Percentiles rank a stretch among this genome's conserved stretches.
Conservation (phyloP, 2,113 vertebrate genomes). For the Ophthalmolycus amberensis region DNA sequence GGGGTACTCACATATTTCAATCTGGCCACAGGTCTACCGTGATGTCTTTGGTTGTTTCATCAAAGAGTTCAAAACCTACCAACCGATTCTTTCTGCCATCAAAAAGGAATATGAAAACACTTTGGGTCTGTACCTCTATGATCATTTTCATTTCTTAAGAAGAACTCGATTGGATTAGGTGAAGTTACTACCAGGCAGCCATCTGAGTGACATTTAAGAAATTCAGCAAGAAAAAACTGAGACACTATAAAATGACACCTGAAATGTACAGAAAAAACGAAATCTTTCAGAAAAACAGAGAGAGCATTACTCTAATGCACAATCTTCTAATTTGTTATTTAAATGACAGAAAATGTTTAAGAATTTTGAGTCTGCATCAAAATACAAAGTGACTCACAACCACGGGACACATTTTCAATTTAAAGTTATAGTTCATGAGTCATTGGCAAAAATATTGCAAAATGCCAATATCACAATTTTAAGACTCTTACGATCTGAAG, state of each 20-base stretch:
- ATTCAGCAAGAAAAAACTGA: background rate
- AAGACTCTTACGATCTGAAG: background rate
- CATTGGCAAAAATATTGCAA: background rate
- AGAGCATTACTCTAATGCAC: background rate
- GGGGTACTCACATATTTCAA: background rate
- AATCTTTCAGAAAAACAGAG: background rate
- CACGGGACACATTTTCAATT: background rate
- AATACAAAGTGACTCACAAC: background rate
- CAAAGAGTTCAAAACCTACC: conserved; percentile 89
- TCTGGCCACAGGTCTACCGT: conserved; percentile 84
- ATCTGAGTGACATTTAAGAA: background rate
- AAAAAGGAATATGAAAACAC: conserved; percentile 89
- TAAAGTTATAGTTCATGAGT: background rate
- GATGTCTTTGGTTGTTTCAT: conserved; percentile 88
- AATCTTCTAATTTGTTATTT: background rate
- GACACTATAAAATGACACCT: background rate
- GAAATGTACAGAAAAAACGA: background rate
- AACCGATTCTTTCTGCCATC: conserved; percentile 87
- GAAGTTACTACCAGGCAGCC: background rate
- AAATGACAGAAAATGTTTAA: background rate
- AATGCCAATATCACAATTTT: background rate
- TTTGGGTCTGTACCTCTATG: conserved; percentile 81
- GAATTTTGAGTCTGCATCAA: background rate
- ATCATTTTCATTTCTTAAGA: background rate
- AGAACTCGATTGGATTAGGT: background rate